phyloP scores from a whole-genome alignment of 2,888 invertebrate species.

The Metalampra italica region DNA sequence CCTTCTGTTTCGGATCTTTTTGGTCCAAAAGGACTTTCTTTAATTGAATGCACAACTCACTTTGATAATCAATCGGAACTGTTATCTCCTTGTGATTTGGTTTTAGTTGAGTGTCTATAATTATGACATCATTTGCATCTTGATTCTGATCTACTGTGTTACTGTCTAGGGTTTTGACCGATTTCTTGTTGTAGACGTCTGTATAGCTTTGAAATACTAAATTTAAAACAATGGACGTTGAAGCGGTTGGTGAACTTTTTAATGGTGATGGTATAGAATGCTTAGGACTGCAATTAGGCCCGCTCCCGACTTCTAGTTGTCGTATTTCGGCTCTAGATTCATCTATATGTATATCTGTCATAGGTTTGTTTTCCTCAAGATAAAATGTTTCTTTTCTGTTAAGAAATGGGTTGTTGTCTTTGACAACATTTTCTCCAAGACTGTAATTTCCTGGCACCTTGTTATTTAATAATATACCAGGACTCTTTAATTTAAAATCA shows the following conservation, averaged over 20 bases:
- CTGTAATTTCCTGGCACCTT: too few relatives aligned
- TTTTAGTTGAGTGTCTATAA: slow-evolving; percentile 29
- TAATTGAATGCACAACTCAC: slow-evolving; percentile 37
- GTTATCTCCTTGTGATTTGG: slow-evolving; percentile 32
- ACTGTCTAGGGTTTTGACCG: slow-evolving; percentile 37
- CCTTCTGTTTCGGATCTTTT: neutral
- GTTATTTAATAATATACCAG: too few relatives aligned
- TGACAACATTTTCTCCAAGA: too few relatives aligned
- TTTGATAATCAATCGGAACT: slow-evolving; percentile 41
- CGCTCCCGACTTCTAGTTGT: neutral
- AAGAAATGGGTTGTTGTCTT: too few relatives aligned
- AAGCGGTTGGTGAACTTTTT: neutral
- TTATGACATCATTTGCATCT: slow-evolving; percentile 25
- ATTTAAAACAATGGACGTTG: slow-evolving; percentile 22
- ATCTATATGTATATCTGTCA: too few relatives aligned
- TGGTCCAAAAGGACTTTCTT: slow-evolving; percentile 11
- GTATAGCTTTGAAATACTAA: slow-evolving; percentile 44
- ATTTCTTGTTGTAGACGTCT: slow-evolving; percentile 36
- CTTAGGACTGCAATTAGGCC: neutral
- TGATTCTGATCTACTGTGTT: slow-evolving; percentile 17
- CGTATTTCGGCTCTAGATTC: too few relatives aligned
- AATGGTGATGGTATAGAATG: neutral
- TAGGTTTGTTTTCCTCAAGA: too few relatives aligned
- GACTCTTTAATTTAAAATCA: too few relatives aligned
- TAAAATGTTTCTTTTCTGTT: too few relatives aligned